Evolutionary conservation across 1,140 invertebrate species (phyloP).

Genomic region (Temnothorax curvispinosus): DNA sequence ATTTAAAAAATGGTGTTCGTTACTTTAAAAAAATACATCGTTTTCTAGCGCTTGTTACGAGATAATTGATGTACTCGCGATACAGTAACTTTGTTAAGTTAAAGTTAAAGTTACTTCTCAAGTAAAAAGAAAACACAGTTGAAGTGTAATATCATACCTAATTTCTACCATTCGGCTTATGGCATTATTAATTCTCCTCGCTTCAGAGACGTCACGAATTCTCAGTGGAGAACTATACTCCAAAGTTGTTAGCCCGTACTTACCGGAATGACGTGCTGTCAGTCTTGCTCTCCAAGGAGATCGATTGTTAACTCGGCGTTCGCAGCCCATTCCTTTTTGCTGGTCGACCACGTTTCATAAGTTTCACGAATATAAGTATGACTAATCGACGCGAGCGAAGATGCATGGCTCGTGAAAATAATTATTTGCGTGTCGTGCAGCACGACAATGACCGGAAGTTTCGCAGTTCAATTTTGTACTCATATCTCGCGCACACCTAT

Average conservation of each 20-base stretch:
- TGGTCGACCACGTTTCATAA: neutral
- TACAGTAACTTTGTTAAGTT: neutral
- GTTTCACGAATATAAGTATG: neutral
- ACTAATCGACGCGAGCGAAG: neutral
- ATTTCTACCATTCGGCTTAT: conserved; percentile 30
- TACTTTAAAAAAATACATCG: neutral
- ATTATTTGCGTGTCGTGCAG: neutral
- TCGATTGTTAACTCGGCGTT: conserved; percentile 40
- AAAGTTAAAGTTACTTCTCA: neutral
- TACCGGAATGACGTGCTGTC: conserved; percentile 47
- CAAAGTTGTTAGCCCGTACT: conserved; percentile 51
- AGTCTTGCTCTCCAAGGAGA: conserved; percentile 39
- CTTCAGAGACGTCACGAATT: conserved; percentile 45
- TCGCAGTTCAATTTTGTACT: neutral
- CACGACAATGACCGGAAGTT: neutral
- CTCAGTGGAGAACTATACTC: conserved; percentile 23
- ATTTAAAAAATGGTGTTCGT: neutral
- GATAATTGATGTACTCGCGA: conserved; percentile 2
- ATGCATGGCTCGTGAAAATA: neutral
- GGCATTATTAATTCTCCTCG: conserved; percentile 50
- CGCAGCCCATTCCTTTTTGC: conserved; percentile 37
- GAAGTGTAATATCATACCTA: conserved; percentile 9
- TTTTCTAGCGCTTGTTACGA: neutral
- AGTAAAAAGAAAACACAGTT: neutral
- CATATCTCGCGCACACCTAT: neutral